phyloP scores from a whole-genome alignment of 2,113 vertebrate species.

The Leuciscus idus region DNA sequence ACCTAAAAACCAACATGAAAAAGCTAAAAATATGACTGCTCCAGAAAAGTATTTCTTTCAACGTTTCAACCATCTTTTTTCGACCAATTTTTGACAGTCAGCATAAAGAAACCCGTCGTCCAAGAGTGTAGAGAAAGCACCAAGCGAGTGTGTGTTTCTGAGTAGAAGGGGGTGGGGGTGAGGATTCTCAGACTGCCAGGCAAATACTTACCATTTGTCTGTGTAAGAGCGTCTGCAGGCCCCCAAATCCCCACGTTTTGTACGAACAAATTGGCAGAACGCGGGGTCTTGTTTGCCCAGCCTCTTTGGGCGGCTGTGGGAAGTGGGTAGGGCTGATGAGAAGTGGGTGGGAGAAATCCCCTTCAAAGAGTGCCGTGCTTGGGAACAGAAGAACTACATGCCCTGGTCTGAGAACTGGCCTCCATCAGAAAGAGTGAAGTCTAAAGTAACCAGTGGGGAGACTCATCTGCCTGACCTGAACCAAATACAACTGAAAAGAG shows the following conservation, averaged over 20 bases:
- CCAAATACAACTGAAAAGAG: background rate
- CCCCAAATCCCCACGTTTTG: constrained; percentile 79
- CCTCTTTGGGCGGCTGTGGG: constrained; percentile 60
- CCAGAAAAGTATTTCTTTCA: no score
- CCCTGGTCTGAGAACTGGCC: constrained; percentile 43
- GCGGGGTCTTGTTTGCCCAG: constrained; percentile 74
- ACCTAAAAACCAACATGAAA: background rate
- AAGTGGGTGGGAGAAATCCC: constrained; percentile 53
- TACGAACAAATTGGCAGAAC: constrained; percentile 78
- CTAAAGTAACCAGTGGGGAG: constrained; percentile 30
- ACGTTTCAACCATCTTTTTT: no score
- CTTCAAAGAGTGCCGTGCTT: constrained; percentile 53
- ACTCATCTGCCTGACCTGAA: constrained; percentile 29
- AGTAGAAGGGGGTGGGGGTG: constrained; percentile 42
- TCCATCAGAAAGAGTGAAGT: background rate
- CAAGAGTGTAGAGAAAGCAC: background rate
- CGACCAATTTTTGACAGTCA: constrained; percentile 43
- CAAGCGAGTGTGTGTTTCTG: constrained; percentile 43
- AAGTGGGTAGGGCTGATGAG: constrained; percentile 56
- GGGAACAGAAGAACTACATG: constrained; percentile 60
- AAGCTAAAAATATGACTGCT: no score
- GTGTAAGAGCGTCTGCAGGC: constrained; percentile 59
- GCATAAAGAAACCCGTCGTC: constrained; percentile 58
- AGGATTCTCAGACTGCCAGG: constrained; percentile 68
- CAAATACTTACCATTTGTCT: constrained; percentile 74